Conservation (phyloP, 2,797 vertebrate species). For the Crypturellus tataupa region DNA sequence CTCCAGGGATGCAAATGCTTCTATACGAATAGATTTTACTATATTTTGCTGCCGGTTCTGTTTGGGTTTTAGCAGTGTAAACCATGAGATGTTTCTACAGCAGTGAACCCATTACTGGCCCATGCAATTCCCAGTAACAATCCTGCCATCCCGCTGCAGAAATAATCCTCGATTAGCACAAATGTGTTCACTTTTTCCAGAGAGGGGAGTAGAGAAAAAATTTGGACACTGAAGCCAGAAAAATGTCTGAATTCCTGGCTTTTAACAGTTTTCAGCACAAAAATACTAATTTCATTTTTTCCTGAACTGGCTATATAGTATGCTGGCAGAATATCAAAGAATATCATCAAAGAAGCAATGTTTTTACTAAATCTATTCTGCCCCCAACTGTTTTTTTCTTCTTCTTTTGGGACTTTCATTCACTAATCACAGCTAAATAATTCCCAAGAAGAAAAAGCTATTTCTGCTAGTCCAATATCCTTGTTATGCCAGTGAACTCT, state of each 20-base stretch:
- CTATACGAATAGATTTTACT: background rate
- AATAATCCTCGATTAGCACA: constrained; percentile 19
- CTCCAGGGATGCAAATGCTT: background rate
- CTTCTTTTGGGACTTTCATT: background rate
- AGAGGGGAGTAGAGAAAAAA: background rate
- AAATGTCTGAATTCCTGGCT: background rate
- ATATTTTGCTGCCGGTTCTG: background rate
- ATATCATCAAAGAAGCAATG: background rate
- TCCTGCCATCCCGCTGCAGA: background rate
- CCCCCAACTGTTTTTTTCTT: background rate
- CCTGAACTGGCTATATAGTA: background rate
- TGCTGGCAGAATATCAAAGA: background rate
- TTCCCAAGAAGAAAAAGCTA: background rate
- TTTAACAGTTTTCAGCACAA: constrained; percentile 6
- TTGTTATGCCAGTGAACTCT: constrained; percentile 5
- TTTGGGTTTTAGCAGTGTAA: background rate
- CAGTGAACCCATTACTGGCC: background rate
- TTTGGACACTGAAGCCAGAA: background rate
- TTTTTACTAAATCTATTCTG: background rate
- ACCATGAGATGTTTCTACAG: background rate
- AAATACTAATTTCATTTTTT: background rate
- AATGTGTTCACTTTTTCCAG: background rate
- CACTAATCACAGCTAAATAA: constrained; percentile 37
- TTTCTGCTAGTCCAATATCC: constrained; percentile 15
- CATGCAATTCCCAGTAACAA: background rate